Evolutionary conservation across 2,797 vertebrate species (phyloP), one percentile per base, ranked within the genome.

Genomic region (Gadopsis marmoratus): DNA sequence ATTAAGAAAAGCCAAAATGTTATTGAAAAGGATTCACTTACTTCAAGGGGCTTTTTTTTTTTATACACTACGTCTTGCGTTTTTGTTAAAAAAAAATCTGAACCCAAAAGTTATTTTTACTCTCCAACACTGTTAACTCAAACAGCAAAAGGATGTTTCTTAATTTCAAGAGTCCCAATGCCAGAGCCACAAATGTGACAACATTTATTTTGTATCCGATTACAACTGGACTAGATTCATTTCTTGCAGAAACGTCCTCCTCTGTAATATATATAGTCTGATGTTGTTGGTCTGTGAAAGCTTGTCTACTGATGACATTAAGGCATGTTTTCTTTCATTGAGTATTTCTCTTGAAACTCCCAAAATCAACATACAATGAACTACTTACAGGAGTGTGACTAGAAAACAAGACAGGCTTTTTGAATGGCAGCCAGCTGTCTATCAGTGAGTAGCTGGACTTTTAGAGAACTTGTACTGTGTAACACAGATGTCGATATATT

Each of bases 101-200:
- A 31, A 51, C 54, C 53, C 47, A 39, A 31, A 59, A 21, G 16
- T 17, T 11, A 31, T 5, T 71, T 85, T 76, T 31, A 56, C 41
- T 61, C 59, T 81, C n/a, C 54, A 74, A 73, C 47, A 76, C n/a
- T 67, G 54, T 81, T 60, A 76, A 79, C 37, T 73, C 33, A 19
- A 68, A 75, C 72, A 61, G 60, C 39, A 70, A 83, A 78, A 71
- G 37, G 59, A 71, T 61, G 68, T 77, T 56, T 67, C 62, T 76
- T 47, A 4, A 81, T 75, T 84, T 74, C 33, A 89, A 90, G 88
- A 93, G 90, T 93, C 90, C 90, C 88, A 87, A 65, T 91, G 89
- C 88, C 80, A 82, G 85, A 55, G 81, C 87, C 87, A 83, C 83
- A 63, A 81, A 76, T 58, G 71, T 68, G 23, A 60, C 56, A 74